Conservation (phyloP, 2,888 invertebrate species). For the Malthinus flaveolus region DNA sequence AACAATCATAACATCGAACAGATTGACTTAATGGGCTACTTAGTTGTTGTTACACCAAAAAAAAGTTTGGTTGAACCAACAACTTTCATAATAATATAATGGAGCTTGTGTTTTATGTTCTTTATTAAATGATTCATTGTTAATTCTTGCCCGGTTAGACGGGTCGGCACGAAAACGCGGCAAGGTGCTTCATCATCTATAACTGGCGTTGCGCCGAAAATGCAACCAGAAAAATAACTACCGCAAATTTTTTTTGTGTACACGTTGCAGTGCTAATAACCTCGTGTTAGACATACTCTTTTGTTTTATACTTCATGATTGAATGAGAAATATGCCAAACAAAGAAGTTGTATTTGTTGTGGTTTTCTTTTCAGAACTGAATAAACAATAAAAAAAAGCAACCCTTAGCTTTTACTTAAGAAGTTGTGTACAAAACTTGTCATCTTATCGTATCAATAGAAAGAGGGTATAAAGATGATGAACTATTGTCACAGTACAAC, state of each 20-base stretch:
- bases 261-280: constrained; percentile 34
- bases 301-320: constrained; percentile 20
- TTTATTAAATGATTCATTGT: constrained; percentile 38
- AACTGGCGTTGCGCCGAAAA: constrained; percentile 35
- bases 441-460: too few species aligned
- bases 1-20: constrained; percentile 17
- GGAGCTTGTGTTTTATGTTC: constrained; percentile 35
- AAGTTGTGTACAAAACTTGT: too few species aligned
- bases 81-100: constrained; percentile 26
- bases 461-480: too few species aligned
- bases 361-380: too few species aligned
- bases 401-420: too few species aligned
- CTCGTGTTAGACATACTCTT: constrained; percentile 15
- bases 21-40: constrained; percentile 24
- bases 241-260: constrained; percentile 12
- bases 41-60: constrained; percentile 17
- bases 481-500: too few species aligned
- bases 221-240: constrained; percentile 27
- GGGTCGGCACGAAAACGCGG: constrained; percentile 31
- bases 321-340: neutral
- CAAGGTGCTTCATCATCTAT: constrained; percentile 37
- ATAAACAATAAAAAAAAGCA: too few species aligned
- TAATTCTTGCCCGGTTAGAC: constrained; percentile 33
- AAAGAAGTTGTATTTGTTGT: too few species aligned
- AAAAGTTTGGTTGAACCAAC: constrained; percentile 27